These are phyloP conservation scores for Lasiurus cinereus DNA, from an alignment of 2,113 vertebrate genomes.

Conservation along the genomic window DNA sequence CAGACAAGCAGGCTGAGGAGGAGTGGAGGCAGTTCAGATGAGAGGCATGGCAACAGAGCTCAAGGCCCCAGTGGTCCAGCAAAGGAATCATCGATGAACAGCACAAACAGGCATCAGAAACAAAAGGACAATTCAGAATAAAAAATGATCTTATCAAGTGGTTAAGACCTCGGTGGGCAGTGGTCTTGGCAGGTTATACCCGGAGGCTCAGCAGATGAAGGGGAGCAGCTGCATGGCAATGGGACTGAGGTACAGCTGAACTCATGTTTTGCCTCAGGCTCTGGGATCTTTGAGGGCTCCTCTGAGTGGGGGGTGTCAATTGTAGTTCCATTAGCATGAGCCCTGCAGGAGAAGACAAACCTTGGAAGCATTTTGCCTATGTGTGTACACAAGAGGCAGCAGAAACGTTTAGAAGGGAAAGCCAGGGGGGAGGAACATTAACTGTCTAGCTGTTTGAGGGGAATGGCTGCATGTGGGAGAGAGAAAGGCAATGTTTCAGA, in stretches of 20 bases:
- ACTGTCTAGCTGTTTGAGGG: not conserved
- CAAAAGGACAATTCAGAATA: constrained; percentile 13
- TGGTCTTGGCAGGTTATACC: not conserved
- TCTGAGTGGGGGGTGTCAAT: not conserved
- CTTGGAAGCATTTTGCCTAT: not conserved
- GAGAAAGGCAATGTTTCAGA: not conserved
- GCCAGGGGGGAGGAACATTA: not conserved
- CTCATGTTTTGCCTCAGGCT: not conserved
- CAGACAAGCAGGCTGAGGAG: not conserved
- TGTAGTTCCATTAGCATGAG: constrained; percentile 16
- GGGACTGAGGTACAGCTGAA: not conserved
- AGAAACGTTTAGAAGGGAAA: constrained; percentile 13
- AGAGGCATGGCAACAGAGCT: not conserved
- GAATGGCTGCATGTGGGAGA: not conserved
- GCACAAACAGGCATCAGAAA: not conserved
- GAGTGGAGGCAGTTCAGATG: not conserved
- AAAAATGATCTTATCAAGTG: not conserved
- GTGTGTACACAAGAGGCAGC: not conserved
- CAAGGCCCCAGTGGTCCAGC: not conserved
- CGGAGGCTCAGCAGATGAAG: not conserved
- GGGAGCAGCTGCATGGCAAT: not conserved
- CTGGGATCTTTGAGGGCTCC: not conserved
- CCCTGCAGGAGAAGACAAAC: not conserved
- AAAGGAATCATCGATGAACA: not conserved
- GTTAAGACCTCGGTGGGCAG: not conserved